A percentile compares a stretch with the other conserved stretches of the same genome.
These are phyloP conservation scores for Zoanthus sansibaricus DNA, from an alignment of 92 coral and sea anemone species.

Conservation along the genomic window DNA sequence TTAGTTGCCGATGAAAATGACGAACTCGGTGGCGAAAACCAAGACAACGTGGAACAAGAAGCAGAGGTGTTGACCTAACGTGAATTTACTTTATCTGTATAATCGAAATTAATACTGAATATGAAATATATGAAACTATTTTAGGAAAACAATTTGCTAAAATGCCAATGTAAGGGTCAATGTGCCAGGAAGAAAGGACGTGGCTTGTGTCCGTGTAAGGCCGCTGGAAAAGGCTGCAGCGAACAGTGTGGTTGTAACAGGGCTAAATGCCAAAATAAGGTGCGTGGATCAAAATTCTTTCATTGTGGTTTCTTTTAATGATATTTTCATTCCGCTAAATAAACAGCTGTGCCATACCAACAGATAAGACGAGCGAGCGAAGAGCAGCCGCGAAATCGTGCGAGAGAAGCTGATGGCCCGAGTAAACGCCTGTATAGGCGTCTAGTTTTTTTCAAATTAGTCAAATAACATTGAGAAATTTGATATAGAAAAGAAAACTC, in stretches of 20 bases:
- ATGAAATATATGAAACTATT: background rate
- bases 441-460: too few relatives aligned
- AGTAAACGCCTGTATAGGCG: too few relatives aligned
- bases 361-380: too few relatives aligned
- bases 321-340: background rate
- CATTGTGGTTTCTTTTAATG: background rate
- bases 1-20: slow-evolving; percentile 18
- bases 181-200: background rate
- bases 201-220: background rate
- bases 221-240: background rate
- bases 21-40: slow-evolving; percentile 22
- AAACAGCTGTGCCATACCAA: background rate
- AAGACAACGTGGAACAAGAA: slow-evolving; percentile 19
- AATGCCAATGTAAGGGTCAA: background rate
- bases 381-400: too few relatives aligned
- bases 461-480: too few relatives aligned
- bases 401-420: too few relatives aligned
- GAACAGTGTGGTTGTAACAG: background rate
- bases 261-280: background rate
- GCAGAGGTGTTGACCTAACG: slow-evolving; percentile 18
- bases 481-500: too few relatives aligned
- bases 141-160: background rate
- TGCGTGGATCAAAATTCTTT: background rate
- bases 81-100: background rate
- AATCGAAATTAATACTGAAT: background rate